Conservation (phyloP, 2,888 invertebrate species). For the Lingula anatina region DNA sequence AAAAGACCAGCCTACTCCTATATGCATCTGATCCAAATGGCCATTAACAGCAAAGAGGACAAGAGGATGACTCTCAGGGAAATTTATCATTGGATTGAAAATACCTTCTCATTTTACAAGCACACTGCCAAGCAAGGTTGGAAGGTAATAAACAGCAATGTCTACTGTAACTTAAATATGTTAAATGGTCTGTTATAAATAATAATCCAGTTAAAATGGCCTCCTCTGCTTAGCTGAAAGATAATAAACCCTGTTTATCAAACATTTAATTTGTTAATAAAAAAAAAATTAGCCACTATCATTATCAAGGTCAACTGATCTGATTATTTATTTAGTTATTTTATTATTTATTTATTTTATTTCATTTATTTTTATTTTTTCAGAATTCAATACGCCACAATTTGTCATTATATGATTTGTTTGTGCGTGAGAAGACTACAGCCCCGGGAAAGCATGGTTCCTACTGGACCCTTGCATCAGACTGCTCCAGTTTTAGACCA, state of each 20-base stretch:
- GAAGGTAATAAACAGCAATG: too few species aligned
- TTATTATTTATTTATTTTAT: too few species aligned
- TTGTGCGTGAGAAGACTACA: not conserved
- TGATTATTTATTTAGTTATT: too few species aligned
- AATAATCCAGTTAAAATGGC: too few species aligned
- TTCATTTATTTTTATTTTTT: not conserved
- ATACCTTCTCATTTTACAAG: constrained; percentile 40
- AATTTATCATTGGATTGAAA: constrained; percentile 45
- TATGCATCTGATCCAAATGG: constrained; percentile 45
- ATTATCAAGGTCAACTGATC: too few species aligned
- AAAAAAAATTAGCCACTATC: too few species aligned
- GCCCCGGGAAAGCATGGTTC: not conserved
- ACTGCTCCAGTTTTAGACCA: too few species aligned
- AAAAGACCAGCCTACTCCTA: constrained; percentile 43
- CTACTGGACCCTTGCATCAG: not conserved
- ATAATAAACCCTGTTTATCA: too few species aligned
- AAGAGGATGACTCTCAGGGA: constrained; percentile 38
- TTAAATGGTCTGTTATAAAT: too few species aligned
- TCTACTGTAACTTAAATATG: too few species aligned
- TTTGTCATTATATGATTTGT: not conserved
- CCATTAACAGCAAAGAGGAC: constrained; percentile 32
- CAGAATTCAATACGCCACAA: not conserved
- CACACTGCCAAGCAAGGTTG: constrained; percentile 38
- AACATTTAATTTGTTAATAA: too few species aligned
- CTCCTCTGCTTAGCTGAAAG: too few species aligned